These are phyloP conservation scores for Mormyrus iriodes DNA, from an alignment of 2,113 vertebrate genomes.

Conservation along the genomic window DNA sequence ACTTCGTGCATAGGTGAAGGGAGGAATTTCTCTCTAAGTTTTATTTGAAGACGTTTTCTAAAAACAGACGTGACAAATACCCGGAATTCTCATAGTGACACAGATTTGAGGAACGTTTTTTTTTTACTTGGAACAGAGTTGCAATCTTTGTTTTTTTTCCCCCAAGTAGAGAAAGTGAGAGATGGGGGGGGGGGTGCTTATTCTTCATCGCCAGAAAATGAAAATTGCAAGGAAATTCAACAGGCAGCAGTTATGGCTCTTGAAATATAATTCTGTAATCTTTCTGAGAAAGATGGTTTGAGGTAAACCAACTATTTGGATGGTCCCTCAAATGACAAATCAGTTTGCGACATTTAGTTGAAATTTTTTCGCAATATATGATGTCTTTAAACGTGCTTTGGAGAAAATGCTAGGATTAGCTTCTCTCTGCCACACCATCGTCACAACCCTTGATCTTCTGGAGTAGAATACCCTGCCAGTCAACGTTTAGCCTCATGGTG, in stretches of 20 bases:
- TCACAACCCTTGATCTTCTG: neutral
- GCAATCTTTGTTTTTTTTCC: too few species aligned
- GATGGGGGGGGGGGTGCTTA: conserved; percentile 31
- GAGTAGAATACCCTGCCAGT: neutral
- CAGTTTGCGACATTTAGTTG: neutral
- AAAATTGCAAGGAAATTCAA: conserved; percentile 38
- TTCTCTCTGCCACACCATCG: too few species aligned
- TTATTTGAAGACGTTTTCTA: conserved; percentile 57
- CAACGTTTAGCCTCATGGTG: neutral
- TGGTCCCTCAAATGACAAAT: neutral
- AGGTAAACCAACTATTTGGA: conserved; percentile 34
- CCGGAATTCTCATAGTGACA: conserved; percentile 53
- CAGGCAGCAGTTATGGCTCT: conserved; percentile 41
- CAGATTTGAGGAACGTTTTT: conserved; percentile 46
- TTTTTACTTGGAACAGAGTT: too few species aligned
- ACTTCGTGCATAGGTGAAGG: conserved; percentile 38
- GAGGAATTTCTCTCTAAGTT: conserved; percentile 42
- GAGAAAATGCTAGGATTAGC: neutral
- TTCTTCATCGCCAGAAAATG: conserved; percentile 40
- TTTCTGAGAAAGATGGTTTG: neutral
- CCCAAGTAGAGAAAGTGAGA: conserved; percentile 14
- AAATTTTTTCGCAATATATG: neutral
- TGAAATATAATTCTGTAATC: conserved; percentile 33
- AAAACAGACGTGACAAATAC: conserved; percentile 49
- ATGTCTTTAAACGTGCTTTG: neutral